These are phyloP conservation scores for Shinisaurus crocodilurus DNA, from an alignment of 2,113 vertebrate genomes.

Conservation along the genomic window DNA sequence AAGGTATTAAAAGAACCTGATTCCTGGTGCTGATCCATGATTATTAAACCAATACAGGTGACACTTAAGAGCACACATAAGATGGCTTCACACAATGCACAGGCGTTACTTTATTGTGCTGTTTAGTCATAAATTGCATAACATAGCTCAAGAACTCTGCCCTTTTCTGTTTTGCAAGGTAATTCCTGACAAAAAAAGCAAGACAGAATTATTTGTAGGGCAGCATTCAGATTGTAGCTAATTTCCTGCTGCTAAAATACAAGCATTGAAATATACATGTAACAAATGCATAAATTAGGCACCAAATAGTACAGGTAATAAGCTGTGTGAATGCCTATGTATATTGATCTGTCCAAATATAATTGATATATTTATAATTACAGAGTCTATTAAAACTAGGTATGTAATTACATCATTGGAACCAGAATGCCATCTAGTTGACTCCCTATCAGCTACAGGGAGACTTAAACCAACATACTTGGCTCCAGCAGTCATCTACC, in stretches of 20 bases:
- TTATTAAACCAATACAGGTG: slow-evolving; percentile 73
- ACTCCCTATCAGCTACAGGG: not conserved
- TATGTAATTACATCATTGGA: not conserved
- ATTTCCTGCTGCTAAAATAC: not conserved
- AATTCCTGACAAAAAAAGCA: slow-evolving; percentile 31
- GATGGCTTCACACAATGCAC: slow-evolving; percentile 41
- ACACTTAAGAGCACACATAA: slow-evolving; percentile 74
- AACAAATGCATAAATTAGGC: not conserved
- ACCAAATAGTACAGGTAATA: not conserved
- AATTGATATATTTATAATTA: not conserved
- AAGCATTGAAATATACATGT: not conserved
- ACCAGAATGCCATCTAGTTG: not conserved
- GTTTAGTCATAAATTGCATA: slow-evolving; percentile 41
- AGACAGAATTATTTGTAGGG: not conserved
- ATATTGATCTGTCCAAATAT: not conserved
- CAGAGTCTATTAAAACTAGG: not conserved
- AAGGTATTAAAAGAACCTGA: slow-evolving; percentile 74
- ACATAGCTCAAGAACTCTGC: slow-evolving; percentile 35
- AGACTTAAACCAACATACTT: not conserved
- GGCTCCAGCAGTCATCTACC: not conserved
- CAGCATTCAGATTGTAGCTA: not conserved
- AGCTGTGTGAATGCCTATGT: not conserved
- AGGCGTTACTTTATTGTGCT: slow-evolving; percentile 39
- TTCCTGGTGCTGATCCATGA: slow-evolving; percentile 70
- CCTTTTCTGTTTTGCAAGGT: slow-evolving; percentile 1